Evolutionary conservation across 2,888 invertebrate genomes (phyloP).

Genomic region (Anagyrus pseudococci): DNA sequence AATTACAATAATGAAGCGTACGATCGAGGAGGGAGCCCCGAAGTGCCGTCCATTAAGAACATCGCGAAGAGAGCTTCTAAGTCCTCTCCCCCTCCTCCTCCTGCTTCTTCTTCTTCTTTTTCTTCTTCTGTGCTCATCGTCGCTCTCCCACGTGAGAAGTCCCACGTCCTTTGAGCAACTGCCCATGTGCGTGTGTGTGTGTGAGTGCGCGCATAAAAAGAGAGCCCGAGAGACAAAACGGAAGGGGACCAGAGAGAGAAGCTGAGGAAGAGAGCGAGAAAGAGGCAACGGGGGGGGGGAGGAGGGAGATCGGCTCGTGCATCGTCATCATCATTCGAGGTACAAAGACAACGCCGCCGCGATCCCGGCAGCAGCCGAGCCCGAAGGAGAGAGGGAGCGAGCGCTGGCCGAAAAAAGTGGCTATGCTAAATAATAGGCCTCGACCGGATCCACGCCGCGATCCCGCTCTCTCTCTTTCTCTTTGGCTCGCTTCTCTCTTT

Average conservation of each 20-base stretch:
- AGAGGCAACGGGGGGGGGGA: constrained; percentile 17
- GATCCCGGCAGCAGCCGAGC: constrained; percentile 40
- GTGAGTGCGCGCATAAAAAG: background rate
- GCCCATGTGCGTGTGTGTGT: background rate
- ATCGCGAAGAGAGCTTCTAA: constrained; percentile 8
- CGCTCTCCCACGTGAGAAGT: background rate
- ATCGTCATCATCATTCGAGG: constrained; percentile 60
- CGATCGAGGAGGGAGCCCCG: constrained; percentile 44
- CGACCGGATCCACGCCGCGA: constrained; percentile 43
- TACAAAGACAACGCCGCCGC: constrained; percentile 60
- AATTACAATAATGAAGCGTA: constrained; percentile 56
- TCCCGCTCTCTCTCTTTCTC: background rate
- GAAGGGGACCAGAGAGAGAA: constrained; percentile 15
- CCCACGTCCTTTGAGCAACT: constrained; percentile 8
- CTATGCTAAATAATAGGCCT: constrained; percentile 61
- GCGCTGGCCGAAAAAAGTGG: constrained; percentile 55
- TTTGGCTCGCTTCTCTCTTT: too few species aligned
- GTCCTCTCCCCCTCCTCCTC: background rate
- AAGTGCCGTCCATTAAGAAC: constrained; percentile 53
- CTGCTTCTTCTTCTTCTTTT: background rate
- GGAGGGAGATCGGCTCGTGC: constrained; percentile 43
- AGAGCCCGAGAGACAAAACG: constrained; percentile 7
- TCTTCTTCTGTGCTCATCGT: background rate
- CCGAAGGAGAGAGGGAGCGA: constrained; percentile 43
- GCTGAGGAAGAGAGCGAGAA: constrained; percentile 19